Conservation (phyloP, 1,140 invertebrate species). For the Oryctes rhinoceros region DNA sequence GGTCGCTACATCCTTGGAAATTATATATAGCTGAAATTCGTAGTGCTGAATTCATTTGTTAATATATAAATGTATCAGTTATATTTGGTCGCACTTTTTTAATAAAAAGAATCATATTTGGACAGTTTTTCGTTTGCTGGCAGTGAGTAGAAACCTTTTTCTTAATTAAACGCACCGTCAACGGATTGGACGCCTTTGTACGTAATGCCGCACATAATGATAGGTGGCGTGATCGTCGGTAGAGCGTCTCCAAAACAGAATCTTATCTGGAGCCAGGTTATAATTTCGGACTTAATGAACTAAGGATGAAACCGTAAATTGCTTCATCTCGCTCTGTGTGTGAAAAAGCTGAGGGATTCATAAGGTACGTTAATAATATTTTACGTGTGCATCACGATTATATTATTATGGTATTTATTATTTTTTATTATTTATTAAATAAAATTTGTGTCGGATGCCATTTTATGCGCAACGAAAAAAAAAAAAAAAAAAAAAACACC, state of each 20-base stretch:
- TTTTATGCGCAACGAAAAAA: neutral
- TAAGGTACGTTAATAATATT: neutral
- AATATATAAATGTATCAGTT: no score
- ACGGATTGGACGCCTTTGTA: slow-evolving; percentile 12
- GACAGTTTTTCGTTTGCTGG: neutral
- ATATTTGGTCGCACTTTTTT: neutral
- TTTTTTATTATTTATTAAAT: neutral
- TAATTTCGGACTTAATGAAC: slow-evolving; percentile 11
- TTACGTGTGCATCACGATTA: neutral
- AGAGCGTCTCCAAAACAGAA: slow-evolving; percentile 9
- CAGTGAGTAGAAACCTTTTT: slow-evolving; percentile 2
- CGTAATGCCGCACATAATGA: slow-evolving; percentile 7
- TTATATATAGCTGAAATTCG: no score
- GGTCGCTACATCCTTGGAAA: no score
- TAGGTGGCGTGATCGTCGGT: slow-evolving; percentile 7
- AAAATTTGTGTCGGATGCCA: neutral
- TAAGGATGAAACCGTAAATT: slow-evolving; percentile 16
- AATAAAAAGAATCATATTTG: neutral
- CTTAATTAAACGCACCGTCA: slow-evolving; percentile 10
- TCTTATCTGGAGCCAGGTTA: neutral
- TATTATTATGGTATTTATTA: neutral
- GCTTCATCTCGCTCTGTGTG: neutral
- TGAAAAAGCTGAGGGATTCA: neutral
- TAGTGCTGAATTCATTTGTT: no score
- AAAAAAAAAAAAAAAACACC: no score